A percentile compares a stretch with the other conserved stretches of the same genome.
Conservation (phyloP, 2,888 invertebrate species). For the Nebria brevicollis region DNA sequence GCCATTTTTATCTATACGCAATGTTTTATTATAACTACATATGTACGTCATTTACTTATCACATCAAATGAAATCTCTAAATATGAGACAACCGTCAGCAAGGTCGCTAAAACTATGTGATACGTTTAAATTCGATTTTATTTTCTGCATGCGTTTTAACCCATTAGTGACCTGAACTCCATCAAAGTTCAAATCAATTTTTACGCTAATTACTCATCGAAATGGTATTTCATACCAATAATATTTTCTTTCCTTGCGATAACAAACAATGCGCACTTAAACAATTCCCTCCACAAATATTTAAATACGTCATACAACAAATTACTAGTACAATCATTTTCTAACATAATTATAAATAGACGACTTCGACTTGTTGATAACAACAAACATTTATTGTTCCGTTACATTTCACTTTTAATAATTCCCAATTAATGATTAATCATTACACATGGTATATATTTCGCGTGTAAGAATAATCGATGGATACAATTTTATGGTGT, state of each 20-base stretch:
- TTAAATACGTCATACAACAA: background rate
- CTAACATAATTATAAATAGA: background rate
- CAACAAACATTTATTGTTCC: background rate
- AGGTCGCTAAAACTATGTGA: background rate
- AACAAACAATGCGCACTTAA: too few species aligned
- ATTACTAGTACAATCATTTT: background rate
- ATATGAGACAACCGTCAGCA: background rate
- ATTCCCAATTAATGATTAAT: too few species aligned
- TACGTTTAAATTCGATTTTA: background rate
- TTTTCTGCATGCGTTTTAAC: background rate
- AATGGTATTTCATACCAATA: too few species aligned
- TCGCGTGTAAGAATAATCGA: too few species aligned
- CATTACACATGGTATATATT: too few species aligned
- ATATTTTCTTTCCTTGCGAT: too few species aligned
- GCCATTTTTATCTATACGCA: slow-evolving; percentile 25
- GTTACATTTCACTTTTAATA: background rate
- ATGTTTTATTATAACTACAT: slow-evolving; percentile 24
- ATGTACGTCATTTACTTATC: slow-evolving; percentile 35
- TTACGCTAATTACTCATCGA: background rate
- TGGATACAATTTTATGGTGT: too few species aligned
- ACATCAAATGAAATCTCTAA: slow-evolving; percentile 19
- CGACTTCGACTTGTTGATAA: background rate
- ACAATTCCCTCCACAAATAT: too few species aligned
- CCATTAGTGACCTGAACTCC: background rate
- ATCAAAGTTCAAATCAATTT: background rate